phyloP scores from a whole-genome alignment of 1,140 invertebrate species.

The Temnothorax longispinosus region DNA sequence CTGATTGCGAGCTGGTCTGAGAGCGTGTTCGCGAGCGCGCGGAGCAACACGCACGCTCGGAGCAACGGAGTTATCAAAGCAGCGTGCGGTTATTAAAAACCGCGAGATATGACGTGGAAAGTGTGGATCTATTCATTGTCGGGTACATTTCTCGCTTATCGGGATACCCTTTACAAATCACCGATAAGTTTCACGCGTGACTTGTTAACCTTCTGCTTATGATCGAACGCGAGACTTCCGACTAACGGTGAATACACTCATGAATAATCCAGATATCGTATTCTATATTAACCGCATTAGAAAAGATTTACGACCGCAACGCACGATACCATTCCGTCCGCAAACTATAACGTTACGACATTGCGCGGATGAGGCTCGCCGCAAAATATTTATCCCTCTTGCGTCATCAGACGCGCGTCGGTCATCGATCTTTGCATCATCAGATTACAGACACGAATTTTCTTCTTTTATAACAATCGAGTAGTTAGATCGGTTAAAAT shows the following conservation, averaged over 20 bases:
- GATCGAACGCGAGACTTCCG: slow-evolving; percentile 34
- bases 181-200: slow-evolving; percentile 32
- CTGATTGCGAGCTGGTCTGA: slow-evolving; percentile 13
- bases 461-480: not conserved
- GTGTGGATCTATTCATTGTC: not conserved
- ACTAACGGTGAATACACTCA: slow-evolving; percentile 47
- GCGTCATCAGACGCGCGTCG: not conserved
- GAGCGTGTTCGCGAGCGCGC: not conserved
- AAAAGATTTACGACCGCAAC: slow-evolving; percentile 20
- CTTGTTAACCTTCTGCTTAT: slow-evolving; percentile 32
- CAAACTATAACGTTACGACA: slow-evolving; percentile 8
- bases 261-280: slow-evolving; percentile 33
- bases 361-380: not conserved
- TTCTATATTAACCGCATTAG: slow-evolving; percentile 32
- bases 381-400: slow-evolving; percentile 19
- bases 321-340: not conserved
- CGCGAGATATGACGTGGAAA: slow-evolving; percentile 7
- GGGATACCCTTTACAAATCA: slow-evolving; percentile 5
- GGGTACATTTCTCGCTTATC: slow-evolving; percentile 9
- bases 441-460: not conserved
- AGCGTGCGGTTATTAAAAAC: not conserved
- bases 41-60: no score
- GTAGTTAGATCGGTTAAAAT: not conserved
- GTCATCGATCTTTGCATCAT: not conserved
- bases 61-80: not conserved